phyloP scores from a whole-genome alignment of 2,113 vertebrate genomes.

The Coreoperca whiteheadi region DNA sequence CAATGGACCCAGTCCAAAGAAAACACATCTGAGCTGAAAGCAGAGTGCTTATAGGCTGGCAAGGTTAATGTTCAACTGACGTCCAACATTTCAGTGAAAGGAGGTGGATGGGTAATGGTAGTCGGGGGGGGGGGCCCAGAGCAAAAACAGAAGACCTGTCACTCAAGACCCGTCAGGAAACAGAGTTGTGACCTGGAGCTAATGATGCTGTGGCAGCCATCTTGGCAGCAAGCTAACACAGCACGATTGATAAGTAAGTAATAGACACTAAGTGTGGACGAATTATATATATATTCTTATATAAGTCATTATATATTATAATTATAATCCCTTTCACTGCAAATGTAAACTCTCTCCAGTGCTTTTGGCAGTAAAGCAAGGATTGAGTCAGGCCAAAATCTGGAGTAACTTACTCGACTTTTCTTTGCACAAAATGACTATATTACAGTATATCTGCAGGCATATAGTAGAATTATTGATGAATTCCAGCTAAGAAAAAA shows the following conservation, averaged over 20 bases:
- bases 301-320: background rate
- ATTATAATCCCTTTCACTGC: background rate
- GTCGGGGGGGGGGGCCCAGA: background rate
- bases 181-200: constrained; percentile 36
- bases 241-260: constrained; percentile 18
- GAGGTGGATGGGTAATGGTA: background rate
- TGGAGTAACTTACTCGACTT: background rate
- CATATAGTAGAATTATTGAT: background rate
- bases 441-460: background rate
- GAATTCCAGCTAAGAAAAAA: constrained; percentile 6
- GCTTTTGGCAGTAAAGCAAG: background rate
- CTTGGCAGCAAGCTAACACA: constrained; percentile 4
- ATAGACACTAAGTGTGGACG: background rate
- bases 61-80: constrained; percentile 14
- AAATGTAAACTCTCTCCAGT: background rate
- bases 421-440: background rate
- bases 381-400: background rate
- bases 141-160: constrained; percentile 39
- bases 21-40: constrained; percentile 42
- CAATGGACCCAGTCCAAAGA: constrained; percentile 43
- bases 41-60: constrained; percentile 8
- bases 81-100: constrained; percentile 28
- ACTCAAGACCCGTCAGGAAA: constrained; percentile 41
- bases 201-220: constrained; percentile 30
- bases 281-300: too few species aligned